These are phyloP conservation scores for Acanthurus leucopareius DNA, from an alignment of 2,797 vertebrate genomes.

Conservation along the genomic window DNA sequence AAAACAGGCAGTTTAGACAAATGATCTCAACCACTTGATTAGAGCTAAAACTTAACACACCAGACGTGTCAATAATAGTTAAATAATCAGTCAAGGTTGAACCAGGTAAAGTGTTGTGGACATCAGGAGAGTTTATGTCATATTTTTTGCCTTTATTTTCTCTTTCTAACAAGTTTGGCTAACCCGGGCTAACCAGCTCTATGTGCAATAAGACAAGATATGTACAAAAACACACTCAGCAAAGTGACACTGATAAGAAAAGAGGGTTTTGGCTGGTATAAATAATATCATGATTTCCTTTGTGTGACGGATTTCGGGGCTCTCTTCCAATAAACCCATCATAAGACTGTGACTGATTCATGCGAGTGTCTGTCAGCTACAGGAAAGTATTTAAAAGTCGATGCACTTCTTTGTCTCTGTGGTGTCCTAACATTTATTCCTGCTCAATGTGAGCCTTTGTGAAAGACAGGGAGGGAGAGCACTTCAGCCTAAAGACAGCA, in stretches of 20 bases:
- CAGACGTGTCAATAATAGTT: background rate
- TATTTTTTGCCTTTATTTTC: background rate
- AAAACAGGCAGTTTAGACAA: too few species aligned
- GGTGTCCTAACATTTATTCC: constrained; percentile 29
- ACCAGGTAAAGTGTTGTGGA: background rate
- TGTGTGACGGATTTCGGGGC: background rate
- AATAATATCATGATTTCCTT: background rate
- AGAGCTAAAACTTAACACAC: too few species aligned
- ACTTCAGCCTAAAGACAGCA: constrained; percentile 60
- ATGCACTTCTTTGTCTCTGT: constrained; percentile 15
- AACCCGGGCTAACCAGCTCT: background rate
- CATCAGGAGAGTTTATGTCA: background rate
- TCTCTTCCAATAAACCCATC: background rate
- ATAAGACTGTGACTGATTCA: background rate
- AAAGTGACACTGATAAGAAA: background rate
- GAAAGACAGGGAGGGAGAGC: constrained; percentile 15
- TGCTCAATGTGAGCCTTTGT: constrained; percentile 26
- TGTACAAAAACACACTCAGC: background rate
- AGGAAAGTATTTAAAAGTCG: constrained; percentile 27
- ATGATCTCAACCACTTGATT: too few species aligned
- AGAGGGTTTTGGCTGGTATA: background rate
- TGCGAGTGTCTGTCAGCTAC: background rate
- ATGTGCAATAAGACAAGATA: background rate
- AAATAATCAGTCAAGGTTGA: background rate
- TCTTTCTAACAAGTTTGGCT: background rate